A percentile compares a stretch with the other conserved stretches of the same genome.
phyloP scores from a whole-genome alignment of 2,888 invertebrate species.

The Hydrotaea diabolus region DNA sequence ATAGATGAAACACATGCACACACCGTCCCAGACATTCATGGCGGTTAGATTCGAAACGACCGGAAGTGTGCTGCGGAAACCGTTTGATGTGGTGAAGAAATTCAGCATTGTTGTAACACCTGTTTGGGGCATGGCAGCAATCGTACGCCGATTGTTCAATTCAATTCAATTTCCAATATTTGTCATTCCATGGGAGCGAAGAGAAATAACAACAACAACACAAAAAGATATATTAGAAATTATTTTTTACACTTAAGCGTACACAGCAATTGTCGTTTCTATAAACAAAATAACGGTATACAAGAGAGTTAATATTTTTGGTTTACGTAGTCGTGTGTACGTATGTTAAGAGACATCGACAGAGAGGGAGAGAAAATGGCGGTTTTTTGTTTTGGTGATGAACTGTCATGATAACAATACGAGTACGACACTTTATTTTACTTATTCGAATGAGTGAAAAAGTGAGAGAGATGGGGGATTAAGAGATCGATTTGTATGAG shows the following conservation, averaged over 20 bases:
- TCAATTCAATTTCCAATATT: too few species aligned
- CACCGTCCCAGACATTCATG: slow-evolving; percentile 98
- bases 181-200: too few species aligned
- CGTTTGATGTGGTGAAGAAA: slow-evolving; percentile 97
- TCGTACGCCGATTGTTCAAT: too few species aligned
- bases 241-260: neutral
- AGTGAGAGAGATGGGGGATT: neutral
- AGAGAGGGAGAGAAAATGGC: neutral
- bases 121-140: slow-evolving; percentile 77
- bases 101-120: slow-evolving; percentile 99
- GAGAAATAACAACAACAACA: slow-evolving; percentile 9
- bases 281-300: neutral
- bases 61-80: slow-evolving; percentile 94
- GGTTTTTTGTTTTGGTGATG: neutral
- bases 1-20: slow-evolving; percentile 98
- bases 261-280: neutral
- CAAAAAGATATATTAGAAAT: slow-evolving; percentile 15
- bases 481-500: neutral
- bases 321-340: neutral
- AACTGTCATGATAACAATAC: neutral
- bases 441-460: too few species aligned
- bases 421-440: neutral
- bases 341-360: neutral
- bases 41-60: slow-evolving; percentile 96
- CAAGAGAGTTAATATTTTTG: neutral